A percentile compares a stretch with the other conserved stretches of the same genome.
Evolutionary conservation across 2,888 invertebrate species (phyloP).

Genomic region (Ochropacha duplaris): DNA sequence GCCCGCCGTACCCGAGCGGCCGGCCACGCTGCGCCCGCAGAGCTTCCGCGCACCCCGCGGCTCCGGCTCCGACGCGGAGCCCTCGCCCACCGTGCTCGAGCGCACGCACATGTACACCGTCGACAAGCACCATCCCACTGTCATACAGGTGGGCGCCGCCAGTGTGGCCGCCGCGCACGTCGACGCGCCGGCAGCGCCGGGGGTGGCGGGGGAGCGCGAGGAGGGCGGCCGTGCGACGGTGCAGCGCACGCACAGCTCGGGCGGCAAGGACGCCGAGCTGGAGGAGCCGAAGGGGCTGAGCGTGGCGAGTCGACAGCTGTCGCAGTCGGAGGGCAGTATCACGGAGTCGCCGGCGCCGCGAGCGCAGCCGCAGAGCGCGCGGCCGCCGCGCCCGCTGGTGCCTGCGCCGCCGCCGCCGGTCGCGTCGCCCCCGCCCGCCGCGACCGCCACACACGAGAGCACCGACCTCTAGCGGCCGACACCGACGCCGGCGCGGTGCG

Average conservation of each 20-base stretch:
- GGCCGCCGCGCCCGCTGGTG: conserved; percentile 60
- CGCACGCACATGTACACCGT: conserved; percentile 88
- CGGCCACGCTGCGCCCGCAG: conserved; percentile 85
- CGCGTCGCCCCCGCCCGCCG: conserved; percentile 29
- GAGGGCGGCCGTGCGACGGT: conserved; percentile 61
- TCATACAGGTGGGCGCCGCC: conserved; percentile 85
- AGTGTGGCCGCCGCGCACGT: no score
- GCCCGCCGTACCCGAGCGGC: conserved; percentile 92
- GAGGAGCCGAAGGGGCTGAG: conserved; percentile 64
- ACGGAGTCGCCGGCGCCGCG: conserved; percentile 77
- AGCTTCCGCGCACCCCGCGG: conserved; percentile 74
- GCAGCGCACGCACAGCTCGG: conserved; percentile 75
- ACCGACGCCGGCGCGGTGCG: neutral
- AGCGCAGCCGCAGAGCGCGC: conserved; percentile 42
- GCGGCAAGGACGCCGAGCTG: conserved; percentile 69
- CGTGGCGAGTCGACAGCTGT: conserved; percentile 71
- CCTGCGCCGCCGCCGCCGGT: conserved; percentile 64
- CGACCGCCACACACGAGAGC: conserved; percentile 46
- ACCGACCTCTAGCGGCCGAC: conserved; percentile 61
- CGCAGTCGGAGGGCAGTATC: conserved; percentile 85
- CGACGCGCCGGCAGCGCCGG: neutral
- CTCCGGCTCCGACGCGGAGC: conserved; percentile 46
- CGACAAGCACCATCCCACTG: conserved; percentile 89
- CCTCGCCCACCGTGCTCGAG: conserved; percentile 81
- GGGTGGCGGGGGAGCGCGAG: conserved; percentile 25